Conservation (phyloP, 2,797 vertebrate species). For the Muscicapa comitata region DNA sequence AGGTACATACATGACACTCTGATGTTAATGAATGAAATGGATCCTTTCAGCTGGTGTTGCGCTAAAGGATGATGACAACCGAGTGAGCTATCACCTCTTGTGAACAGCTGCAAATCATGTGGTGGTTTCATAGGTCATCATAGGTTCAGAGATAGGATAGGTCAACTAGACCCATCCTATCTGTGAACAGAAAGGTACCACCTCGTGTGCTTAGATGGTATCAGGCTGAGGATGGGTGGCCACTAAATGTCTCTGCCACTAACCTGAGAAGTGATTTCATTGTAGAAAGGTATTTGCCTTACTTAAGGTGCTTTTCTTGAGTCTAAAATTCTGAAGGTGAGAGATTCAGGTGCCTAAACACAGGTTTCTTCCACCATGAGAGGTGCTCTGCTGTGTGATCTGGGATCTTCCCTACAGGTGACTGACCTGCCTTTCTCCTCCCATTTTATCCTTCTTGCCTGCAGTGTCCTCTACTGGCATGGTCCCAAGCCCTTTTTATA, state of each 20-base stretch:
- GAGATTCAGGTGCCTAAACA: neutral
- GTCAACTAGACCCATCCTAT: neutral
- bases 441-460: neutral
- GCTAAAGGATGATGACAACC: neutral
- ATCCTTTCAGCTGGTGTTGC: neutral
- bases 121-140: neutral
- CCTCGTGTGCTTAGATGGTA: neutral
- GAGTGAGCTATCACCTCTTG: neutral
- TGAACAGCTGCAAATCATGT: neutral
- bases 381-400: neutral
- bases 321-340: neutral
- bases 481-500: neutral
- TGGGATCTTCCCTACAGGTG: neutral
- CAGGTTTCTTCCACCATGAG: neutral
- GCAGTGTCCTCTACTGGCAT: rapidly evolving
- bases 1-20: neutral
- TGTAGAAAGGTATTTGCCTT: neutral
- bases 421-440: neutral
- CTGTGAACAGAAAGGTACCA: neutral
- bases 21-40: neutral
- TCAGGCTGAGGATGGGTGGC: neutral
- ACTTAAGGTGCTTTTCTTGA: neutral
- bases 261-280: neutral
- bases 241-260: neutral
- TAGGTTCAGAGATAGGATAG: too few relatives aligned